Conservation (phyloP, 2,888 invertebrate genomes). For the Pseudolycoriella hygida region DNA sequence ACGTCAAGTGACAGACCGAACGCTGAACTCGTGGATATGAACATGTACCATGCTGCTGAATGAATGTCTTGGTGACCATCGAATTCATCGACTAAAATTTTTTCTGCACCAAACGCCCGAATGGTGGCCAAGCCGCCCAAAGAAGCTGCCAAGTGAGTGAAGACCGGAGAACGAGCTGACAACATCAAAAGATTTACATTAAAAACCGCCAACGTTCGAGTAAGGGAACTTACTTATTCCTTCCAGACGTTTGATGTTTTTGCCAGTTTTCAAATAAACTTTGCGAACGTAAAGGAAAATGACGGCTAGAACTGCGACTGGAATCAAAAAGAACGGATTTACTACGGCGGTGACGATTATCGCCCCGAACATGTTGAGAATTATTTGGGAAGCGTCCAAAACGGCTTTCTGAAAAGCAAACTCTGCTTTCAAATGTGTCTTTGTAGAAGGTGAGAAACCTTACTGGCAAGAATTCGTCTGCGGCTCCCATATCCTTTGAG, state of each 20-base stretch:
- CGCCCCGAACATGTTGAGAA: conserved; percentile 33
- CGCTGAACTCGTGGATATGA: conserved; percentile 38
- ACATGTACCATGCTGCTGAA: conserved; percentile 49
- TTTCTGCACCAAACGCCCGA: conserved; percentile 46
- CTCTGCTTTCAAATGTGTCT: too few species aligned
- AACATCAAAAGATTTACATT: conserved; percentile 7
- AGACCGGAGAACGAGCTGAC: conserved; percentile 61
- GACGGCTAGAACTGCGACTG: conserved; percentile 35
- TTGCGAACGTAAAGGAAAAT: conserved; percentile 40
- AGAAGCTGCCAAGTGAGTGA: conserved; percentile 56
- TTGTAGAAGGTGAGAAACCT: too few species aligned
- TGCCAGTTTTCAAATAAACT: conserved; percentile 48
- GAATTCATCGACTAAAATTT: not conserved
- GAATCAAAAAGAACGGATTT: conserved; percentile 38
- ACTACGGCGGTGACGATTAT: conserved; percentile 43
- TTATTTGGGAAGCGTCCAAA: conserved; percentile 42
- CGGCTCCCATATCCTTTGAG: conserved; percentile 68
- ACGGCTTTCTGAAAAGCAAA: conserved; percentile 39
- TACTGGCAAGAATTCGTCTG: conserved; percentile 54
- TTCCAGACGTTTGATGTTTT: conserved; percentile 46
- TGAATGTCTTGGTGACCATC: conserved; percentile 32
- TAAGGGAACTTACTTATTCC: conserved; percentile 36
- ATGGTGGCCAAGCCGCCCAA: conserved; percentile 59
- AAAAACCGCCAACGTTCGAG: not conserved
- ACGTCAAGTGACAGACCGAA: conserved; percentile 49